Evolutionary conservation across 2,888 invertebrate species (phyloP).

Genomic region (Sminthurides aquaticus): DNA sequence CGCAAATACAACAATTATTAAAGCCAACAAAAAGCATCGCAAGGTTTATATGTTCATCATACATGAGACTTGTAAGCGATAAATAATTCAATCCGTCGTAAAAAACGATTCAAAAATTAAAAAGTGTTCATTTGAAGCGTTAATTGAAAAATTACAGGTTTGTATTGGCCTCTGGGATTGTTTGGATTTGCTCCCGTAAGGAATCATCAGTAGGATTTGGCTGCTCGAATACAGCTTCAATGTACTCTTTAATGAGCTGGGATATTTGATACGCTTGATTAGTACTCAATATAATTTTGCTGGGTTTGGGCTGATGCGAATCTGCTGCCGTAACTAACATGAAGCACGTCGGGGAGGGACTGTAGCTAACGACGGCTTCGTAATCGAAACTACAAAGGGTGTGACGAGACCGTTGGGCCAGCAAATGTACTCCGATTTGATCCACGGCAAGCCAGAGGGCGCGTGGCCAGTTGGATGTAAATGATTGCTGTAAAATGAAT

Average conservation of each 20-base stretch:
- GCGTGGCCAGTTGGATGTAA: constrained; percentile 91
- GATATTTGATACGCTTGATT: constrained; percentile 60
- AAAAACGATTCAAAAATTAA: too few relatives aligned
- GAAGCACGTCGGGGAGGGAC: constrained; percentile 81
- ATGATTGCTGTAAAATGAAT: constrained; percentile 87
- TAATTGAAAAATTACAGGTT: background rate
- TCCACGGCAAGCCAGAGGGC: constrained; percentile 87
- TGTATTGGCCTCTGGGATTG: constrained; percentile 2
- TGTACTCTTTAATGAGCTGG: constrained; percentile 32
- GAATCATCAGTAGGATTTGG: background rate
- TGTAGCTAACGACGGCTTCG: constrained; percentile 78
- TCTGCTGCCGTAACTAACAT: constrained; percentile 69
- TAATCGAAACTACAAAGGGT: constrained; percentile 88
- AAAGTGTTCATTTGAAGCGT: too few relatives aligned
- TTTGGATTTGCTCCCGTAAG: background rate
- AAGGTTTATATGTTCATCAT: too few relatives aligned
- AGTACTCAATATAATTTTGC: constrained; percentile 86
- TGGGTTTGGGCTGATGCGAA: constrained; percentile 62
- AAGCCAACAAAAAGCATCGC: too few relatives aligned
- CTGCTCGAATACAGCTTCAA: constrained; percentile 22
- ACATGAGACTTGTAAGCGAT: too few relatives aligned
- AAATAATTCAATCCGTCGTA: too few relatives aligned
- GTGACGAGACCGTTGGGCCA: constrained; percentile 79
- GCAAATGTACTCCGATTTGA: constrained; percentile 79
- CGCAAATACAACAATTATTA: too few relatives aligned